Base-by-base conservation (phyloP, 2,888 invertebrate species). In the Volucella inanis region DNA sequence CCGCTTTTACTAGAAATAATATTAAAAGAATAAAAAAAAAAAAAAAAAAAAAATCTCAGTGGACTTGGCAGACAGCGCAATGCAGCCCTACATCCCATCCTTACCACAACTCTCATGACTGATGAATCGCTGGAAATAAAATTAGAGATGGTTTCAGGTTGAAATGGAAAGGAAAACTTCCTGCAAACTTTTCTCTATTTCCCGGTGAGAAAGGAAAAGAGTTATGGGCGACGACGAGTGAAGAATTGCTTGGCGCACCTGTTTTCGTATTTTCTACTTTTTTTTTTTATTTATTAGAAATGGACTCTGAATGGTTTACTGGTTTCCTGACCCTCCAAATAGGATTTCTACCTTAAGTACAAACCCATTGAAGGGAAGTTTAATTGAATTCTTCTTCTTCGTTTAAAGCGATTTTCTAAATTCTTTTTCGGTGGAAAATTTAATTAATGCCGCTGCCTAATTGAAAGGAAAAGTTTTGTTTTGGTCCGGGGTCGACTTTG, bases 201-300 rank as follows among this genome's bases (percentile, higher is more conserved):
- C 38, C 41, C 14, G 52, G 45, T 43, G 18, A 10, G 11, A 14
- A 4, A 11, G 43, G 39, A 14, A 59, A 54, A 65, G 50, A 72
- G 59, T 79, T 59, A 79, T 71, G 55, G 55, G 47, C 54, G 39
- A 68, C 50, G 55, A 38, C 22, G 15, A 52, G 71, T 71, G 54
- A 43, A 54, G 61, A 67, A 71, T 76, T 81, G 41, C 70, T 76
- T 65, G 59, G 67, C 65, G 76, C 71, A 82, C 71, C 77, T 82
- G 81, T 52, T 52, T 71, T 77, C 71, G 18, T 22, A 22, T 22
- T 22, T 22, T 22, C 18, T 22, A 3, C 2, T 22, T 22, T 2
- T 22, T 18, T 54, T 1, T 55, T 55, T 31, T 54, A 18, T 74
- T 57, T 0, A 38, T 61, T 43, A 38, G 38, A 76, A 81, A 76